Evolutionary conservation across 2,888 invertebrate genomes (phyloP), one percentile per base, ranked within the genome.

Genomic region (Mythimna lalbum): DNA sequence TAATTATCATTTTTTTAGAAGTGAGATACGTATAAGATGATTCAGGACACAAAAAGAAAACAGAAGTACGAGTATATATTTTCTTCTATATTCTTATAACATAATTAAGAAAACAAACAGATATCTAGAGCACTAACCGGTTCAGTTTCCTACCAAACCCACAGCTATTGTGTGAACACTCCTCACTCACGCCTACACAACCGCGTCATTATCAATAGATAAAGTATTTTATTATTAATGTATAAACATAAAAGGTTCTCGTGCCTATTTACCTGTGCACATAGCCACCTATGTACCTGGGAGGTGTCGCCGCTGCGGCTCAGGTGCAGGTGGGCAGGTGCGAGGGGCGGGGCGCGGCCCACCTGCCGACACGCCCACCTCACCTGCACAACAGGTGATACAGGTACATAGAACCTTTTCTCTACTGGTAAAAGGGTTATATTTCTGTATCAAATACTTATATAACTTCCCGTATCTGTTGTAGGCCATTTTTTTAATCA

Each of bases 291-390:
- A 75, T 61, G 52, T 77, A 63, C 39, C 47, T 62, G 80, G 80
- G 80, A 56, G 80, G 76, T 59, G 75, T 47, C 50, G 14, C 74
- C 71, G 64, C 36, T 31, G 52, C 49, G 61, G 59, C 65, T n/a
- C 78, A 66, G 78, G 86, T 87, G 84, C 57, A 57, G 55, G 83
- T 74, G 81, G 87, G 87, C 85, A 88, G 88, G 90, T 81, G 86
- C 87, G 87, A 80, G 84, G 85, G 85, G 89, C 86, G 81, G 88
- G 88, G 90, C 90, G 90, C 90, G 90, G 86, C 89, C 86, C 81
- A 86, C 88, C 89, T 85, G 87, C 72, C 67, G 85, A 19, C 89
- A 86, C 89, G 89, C 89, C 88, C 84, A 55, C 81, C 73, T 50
- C 86, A 85, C 86, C 84, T 85, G 84, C 69, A 79, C 86, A 83